Evolutionary conservation across 2,113 vertebrate genomes (phyloP).

Genomic region (Pelodiscus sinensis): DNA sequence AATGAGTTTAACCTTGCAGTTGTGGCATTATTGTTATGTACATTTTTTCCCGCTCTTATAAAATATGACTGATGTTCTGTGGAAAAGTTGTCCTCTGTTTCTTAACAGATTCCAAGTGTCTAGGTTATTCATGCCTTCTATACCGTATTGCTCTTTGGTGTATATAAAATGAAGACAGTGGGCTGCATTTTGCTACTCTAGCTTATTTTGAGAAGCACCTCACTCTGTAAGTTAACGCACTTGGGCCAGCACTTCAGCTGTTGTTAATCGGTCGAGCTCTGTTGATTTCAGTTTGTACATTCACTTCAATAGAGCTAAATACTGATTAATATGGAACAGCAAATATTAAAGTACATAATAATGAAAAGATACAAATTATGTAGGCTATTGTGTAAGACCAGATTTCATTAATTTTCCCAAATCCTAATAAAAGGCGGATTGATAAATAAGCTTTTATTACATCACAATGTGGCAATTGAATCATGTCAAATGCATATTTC

Average conservation of each 20-base stretch:
- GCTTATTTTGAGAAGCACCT: background rate
- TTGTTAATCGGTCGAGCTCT: background rate
- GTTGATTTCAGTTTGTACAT: rapidly evolving
- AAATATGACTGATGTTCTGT: slow-evolving; percentile 45
- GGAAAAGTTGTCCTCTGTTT: background rate
- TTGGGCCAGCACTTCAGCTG: background rate
- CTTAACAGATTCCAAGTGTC: slow-evolving; percentile 12
- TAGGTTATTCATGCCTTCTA: slow-evolving; percentile 32
- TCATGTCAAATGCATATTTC: background rate
- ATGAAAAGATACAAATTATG: background rate
- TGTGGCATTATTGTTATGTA: slow-evolving; percentile 56
- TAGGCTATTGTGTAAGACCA: background rate
- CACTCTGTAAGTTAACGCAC: background rate
- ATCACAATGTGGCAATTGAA: background rate
- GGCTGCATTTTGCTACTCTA: background rate
- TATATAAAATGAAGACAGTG: background rate
- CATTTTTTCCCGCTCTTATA: slow-evolving; percentile 40
- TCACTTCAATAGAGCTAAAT: background rate
- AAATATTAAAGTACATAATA: background rate
- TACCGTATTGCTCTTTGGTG: background rate
- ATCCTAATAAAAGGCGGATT: background rate
- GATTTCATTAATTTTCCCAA: background rate
- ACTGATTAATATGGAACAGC: background rate
- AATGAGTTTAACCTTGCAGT: slow-evolving; percentile 62
- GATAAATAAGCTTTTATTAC: background rate